Evolutionary conservation across 2,888 invertebrate species (phyloP), one percentile per base, ranked within the genome.

Genomic region (Chrysotoxum bicinctum): DNA sequence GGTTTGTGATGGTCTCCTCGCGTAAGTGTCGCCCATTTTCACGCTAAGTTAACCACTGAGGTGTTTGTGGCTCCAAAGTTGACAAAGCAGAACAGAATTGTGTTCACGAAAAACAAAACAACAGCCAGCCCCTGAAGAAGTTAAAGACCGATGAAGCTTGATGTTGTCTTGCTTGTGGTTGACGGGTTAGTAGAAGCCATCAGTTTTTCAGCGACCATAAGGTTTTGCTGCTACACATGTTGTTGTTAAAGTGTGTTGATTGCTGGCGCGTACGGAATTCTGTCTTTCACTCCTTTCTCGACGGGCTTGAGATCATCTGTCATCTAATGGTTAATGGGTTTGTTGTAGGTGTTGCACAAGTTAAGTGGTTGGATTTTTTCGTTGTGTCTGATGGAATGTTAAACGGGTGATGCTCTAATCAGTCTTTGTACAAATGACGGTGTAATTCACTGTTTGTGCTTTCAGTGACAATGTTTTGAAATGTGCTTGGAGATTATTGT

Each of bases 51-150:
- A 78, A 66, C 72, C 30, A 73, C 72, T 52, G 72, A 73, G 83
- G 68, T 78, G 80, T 66, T 81, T 54, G 45, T 16, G 69, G 77
- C 85, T 76, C 72, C 68, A 56, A 76, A 77, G 73, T 81, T 81
- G 85, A 85, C 85, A 85, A 81, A 81, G 73, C 75, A 79, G 79
- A 79, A 85, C 81, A 85, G 54, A 85, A 81, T 54, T 58, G 35
- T 16, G 21, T n/a, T 26, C 62, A 64, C 16, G 76, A 73, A 54
- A 76, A 56, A 78, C 50, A 43, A 68, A 19, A 54, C 60, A 56
- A 60, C 69, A 60, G 76, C 76, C 69, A 60, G 76, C 76, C 37
- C 68, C 66, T 37, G 60, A 58, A 66, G 79, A 68, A 68, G 72
- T 66, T 66, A 50, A 72, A 64, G 62, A 43, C 50, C 66, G 68